phyloP scores from a whole-genome alignment of 2,113 vertebrate species.

The Gavialis gangeticus region DNA sequence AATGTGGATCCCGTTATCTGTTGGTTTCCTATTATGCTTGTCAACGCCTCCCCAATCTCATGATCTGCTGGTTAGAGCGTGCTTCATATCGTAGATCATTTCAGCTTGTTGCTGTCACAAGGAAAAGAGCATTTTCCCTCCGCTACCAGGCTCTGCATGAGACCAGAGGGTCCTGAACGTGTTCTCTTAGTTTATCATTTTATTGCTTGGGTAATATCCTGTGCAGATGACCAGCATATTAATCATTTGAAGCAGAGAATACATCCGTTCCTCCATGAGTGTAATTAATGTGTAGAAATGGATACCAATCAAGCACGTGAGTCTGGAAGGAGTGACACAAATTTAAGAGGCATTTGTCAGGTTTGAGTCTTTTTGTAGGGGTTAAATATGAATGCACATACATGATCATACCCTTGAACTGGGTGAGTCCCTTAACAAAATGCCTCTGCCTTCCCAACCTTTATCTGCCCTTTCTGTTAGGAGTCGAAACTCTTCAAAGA shows the following conservation, averaged over 20 bases:
- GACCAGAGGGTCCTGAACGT: no score
- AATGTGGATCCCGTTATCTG: background rate
- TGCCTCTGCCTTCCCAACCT: no score
- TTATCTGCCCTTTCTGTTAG: background rate
- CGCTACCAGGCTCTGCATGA: no score
- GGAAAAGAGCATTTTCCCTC: background rate
- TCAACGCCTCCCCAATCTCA: background rate
- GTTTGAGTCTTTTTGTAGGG: background rate
- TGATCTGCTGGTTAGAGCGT: background rate
- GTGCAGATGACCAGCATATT: constrained; percentile 45
- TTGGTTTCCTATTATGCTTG: background rate
- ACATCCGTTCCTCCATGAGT: constrained; percentile 20
- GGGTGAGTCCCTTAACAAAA: background rate
- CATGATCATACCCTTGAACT: background rate
- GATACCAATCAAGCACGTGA: background rate
- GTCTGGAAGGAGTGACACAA: constrained; percentile 4
- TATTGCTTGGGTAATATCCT: constrained; percentile 21
- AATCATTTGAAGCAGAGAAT: constrained; percentile 48
- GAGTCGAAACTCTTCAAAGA: background rate
- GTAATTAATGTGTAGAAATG: constrained; percentile 34
- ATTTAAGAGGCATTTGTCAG: background rate
- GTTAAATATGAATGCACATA: background rate
- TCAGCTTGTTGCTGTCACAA: background rate
- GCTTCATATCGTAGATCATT: background rate
- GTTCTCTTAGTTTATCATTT: background rate